Evolutionary conservation across 2,113 vertebrate genomes (phyloP), one percentile per base, ranked within the genome.

Genomic region (Chaetodon auriga): DNA sequence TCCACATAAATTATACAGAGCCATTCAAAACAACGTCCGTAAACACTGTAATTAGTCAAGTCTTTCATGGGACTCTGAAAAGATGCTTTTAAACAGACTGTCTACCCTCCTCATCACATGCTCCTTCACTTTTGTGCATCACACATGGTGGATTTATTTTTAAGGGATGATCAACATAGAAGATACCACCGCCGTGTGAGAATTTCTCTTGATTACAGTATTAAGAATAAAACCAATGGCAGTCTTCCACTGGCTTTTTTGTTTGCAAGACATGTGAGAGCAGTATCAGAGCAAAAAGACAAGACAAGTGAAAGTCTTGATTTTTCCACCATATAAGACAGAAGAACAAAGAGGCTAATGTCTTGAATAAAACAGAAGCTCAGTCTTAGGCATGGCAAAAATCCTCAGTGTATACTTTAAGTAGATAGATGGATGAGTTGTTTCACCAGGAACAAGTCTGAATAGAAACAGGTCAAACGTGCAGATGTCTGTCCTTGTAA

Each of bases 301-400:
- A 1, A 16, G 13, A 11, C 64, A 51, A 58, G 16, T 30, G 25
- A 58, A 60, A 78, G 43, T 38, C 19, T 51, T 23, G 9, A 16
- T 36, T 38, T 65, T 73, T 48, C n/a, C 41, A 66, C 6, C 8
- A 14, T 23, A 43, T 25, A 35, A 63, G 57, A 15, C 38, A 57
- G 5, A 84, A 38, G 10, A 68, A 62, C 25, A 62, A 30, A 45
- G 11, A 51, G 14, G 18, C 21, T 15, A 13, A 16, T 13, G 49
- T 57, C 12, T 75, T 73, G 54, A 86, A 64, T 78, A 69, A 63
- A 45, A 63, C 54, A 58, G 53, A 43, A 5, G 19, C 9, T n/a
- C n/a, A 62, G 30, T 55, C 21, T 46, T 15, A 8, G 35, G 7
- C 35, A 55, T 64, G n/a, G 18, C 23, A 19, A 51, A 73, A 70